These are phyloP conservation scores for Chlorodrepanis virens DNA, from an alignment of 2,113 vertebrate species.

Conservation along the genomic window DNA sequence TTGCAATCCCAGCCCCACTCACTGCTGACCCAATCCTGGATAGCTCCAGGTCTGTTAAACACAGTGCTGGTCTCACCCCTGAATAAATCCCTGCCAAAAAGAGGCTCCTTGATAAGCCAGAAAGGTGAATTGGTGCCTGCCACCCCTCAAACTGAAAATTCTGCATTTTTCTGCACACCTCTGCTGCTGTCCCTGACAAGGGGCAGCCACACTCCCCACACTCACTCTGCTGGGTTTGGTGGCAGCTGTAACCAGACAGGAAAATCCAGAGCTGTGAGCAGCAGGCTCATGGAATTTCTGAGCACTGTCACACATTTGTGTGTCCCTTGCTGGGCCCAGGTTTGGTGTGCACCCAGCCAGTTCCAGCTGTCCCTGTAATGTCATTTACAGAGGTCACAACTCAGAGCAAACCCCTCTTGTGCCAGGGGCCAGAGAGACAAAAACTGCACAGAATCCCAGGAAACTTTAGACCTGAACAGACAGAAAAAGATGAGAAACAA, in stretches of 20 bases:
- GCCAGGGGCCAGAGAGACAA: not conserved
- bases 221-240: not conserved
- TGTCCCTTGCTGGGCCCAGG: rapidly evolving
- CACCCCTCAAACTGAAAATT: no score
- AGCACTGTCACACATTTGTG: rapidly evolving
- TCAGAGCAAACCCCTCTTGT: not conserved
- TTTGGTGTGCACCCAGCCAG: not conserved
- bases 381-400: not conserved
- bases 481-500: not conserved
- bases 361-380: rapidly evolving
- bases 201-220: not conserved
- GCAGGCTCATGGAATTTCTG: not conserved
- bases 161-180: not conserved
- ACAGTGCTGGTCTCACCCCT: not conserved
- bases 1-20: not conserved
- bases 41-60: not conserved
- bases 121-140: not conserved
- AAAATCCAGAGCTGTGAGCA: not conserved
- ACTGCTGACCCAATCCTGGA: not conserved
- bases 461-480: not conserved
- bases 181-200: not conserved
- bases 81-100: not conserved
- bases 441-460: not conserved
- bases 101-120: not conserved
- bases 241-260: not conserved